Evolutionary conservation across 1,140 invertebrate species (phyloP).

Genomic region (Plodia interpunctella): DNA sequence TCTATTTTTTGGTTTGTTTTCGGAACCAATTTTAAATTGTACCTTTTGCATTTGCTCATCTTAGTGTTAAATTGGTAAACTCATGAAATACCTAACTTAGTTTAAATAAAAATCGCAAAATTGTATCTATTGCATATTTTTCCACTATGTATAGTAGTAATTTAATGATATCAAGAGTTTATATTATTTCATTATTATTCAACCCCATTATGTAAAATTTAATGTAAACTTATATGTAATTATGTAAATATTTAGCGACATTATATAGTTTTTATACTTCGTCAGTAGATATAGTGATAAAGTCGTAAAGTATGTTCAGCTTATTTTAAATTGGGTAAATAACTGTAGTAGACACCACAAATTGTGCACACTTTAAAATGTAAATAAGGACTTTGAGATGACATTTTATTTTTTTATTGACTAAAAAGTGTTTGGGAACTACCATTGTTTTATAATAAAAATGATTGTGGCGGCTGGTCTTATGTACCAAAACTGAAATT

Average conservation of each 20-base stretch:
- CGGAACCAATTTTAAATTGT: not conserved
- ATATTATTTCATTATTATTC: conserved; percentile 3
- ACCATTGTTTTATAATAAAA: conserved; percentile 48
- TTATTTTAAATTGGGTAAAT: conserved; percentile 25
- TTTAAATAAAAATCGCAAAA: conserved; percentile 4
- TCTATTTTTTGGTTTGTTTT: too few species aligned
- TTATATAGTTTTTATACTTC: conserved; percentile 49
- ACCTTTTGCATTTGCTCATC: conserved; percentile 10
- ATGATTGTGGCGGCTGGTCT: conserved; percentile 20
- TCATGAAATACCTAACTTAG: not conserved
- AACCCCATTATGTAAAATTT: conserved; percentile 15
- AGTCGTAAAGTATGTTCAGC: conserved; percentile 28
- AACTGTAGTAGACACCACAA: conserved; percentile 37
- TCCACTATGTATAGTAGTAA: not conserved
- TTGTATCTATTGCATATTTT: conserved; percentile 15
- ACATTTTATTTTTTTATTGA: conserved; percentile 61
- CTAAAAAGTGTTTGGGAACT: conserved; percentile 40
- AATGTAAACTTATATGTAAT: conserved; percentile 35
- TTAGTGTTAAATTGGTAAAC: conserved; percentile 13
- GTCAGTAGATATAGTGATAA: conserved; percentile 32
- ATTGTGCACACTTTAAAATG: conserved; percentile 46
- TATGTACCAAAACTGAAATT: conserved; percentile 43
- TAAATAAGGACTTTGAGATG: conserved; percentile 53
- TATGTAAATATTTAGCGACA: conserved; percentile 51
- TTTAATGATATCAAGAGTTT: not conserved